These are phyloP conservation scores for Dromococcyx pavoninus DNA, from an alignment of 2,797 vertebrate genomes.

Conservation along the genomic window DNA sequence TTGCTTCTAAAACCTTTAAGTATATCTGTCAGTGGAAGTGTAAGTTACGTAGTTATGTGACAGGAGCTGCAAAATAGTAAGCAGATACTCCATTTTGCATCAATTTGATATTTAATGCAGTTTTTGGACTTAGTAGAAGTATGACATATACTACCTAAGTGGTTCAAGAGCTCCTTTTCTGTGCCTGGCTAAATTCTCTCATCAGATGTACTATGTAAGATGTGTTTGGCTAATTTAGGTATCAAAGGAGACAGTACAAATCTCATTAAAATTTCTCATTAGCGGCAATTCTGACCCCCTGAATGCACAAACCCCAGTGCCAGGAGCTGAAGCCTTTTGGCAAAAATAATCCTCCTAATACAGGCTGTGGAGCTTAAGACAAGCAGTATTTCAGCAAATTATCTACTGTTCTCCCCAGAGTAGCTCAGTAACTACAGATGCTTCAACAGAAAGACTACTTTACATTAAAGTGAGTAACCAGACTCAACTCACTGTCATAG, in stretches of 20 bases:
- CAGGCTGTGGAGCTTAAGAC: not conserved
- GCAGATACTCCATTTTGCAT: not conserved
- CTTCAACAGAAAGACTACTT: conserved; percentile 23
- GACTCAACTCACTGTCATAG: conserved; percentile 79
- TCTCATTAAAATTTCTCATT: conserved; percentile 78
- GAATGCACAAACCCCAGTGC: conserved; percentile 62
- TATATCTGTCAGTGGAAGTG: not conserved
- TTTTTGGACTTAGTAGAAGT: conserved; percentile 73
- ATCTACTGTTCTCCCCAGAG: conserved; percentile 24
- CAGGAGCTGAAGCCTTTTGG: conserved; percentile 48
- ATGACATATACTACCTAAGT: conserved; percentile 50
- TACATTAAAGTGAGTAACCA: not conserved
- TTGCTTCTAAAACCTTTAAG: not conserved
- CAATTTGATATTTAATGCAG: conserved; percentile 58
- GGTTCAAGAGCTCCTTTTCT: conserved; percentile 44
- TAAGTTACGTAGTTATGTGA: not conserved
- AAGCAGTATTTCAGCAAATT: conserved; percentile 31
- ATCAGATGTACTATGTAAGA: conserved; percentile 52
- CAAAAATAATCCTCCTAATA: conserved; percentile 58
- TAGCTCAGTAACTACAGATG: conserved; percentile 27
- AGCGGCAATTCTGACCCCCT: conserved; percentile 61
- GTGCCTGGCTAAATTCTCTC: conserved; percentile 52
- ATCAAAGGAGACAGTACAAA: conserved; percentile 70
- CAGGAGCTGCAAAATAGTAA: not conserved
- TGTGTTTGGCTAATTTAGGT: conserved; percentile 65